A percentile compares a stretch with the other conserved stretches of the same genome.
phyloP scores from a whole-genome alignment of 92 coral and sea anemone species.

The Porites evermanni region DNA sequence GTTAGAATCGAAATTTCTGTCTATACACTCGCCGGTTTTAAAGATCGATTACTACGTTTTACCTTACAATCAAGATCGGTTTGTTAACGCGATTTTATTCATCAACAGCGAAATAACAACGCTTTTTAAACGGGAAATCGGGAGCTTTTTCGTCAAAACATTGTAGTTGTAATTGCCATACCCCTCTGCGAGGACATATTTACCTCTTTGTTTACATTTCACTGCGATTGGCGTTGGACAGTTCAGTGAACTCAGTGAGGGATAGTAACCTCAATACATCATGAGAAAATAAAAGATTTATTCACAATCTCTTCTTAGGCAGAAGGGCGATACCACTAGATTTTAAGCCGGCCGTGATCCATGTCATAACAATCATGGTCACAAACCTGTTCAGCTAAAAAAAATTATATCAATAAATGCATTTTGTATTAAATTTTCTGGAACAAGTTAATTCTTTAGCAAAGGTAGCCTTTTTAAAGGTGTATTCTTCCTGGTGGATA shows the following conservation, averaged over 20 bases:
- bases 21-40: not conserved
- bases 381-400: not conserved
- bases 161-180: conserved; percentile 33
- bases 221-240: conserved; percentile 21
- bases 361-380: conserved; percentile 12
- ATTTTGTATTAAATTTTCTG: conserved; percentile 28
- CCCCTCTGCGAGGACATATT: conserved; percentile 40
- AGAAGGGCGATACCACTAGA: not conserved
- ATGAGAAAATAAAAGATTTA: conserved; percentile 16
- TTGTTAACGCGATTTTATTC: conserved; percentile 27
- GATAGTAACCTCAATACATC: not conserved
- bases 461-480: not conserved
- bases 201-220: conserved; percentile 51
- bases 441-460: conserved; percentile 22
- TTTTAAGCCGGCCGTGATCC: not conserved
- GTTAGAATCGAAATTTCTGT: not conserved
- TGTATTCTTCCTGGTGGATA: not conserved
- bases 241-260: conserved; percentile 1
- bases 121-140: conserved; percentile 21
- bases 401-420: conserved; percentile 41
- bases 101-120: conserved; percentile 30
- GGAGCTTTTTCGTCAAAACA: conserved; percentile 47
- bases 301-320: conserved; percentile 11
- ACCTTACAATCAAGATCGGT: not conserved
- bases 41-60: not conserved